phyloP scores from a whole-genome alignment of 1,140 invertebrate species.

The Cryptotermes secundus region DNA sequence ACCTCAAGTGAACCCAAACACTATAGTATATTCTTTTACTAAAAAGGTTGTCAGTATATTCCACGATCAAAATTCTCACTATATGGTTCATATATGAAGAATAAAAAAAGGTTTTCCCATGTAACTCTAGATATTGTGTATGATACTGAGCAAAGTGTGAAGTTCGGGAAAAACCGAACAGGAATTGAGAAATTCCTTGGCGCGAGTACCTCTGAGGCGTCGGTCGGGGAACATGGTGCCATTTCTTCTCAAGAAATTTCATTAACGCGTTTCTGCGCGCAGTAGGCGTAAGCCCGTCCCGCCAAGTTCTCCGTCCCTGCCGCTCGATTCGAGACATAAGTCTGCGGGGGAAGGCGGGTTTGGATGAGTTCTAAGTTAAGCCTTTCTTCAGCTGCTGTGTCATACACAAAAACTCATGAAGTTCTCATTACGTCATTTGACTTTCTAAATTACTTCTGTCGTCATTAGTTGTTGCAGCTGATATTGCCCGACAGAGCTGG shows the following conservation, averaged over 20 bases:
- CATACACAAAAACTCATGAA: background rate
- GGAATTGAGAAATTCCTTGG: background rate
- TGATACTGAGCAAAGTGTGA: background rate
- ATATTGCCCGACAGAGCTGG: too few relatives aligned
- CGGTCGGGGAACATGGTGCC: slow-evolving; percentile 17
- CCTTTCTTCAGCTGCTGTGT: background rate
- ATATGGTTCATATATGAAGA: too few relatives aligned
- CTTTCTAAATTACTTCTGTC: too few relatives aligned
- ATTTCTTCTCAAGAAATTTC: slow-evolving; percentile 31
- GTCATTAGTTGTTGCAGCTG: too few relatives aligned
- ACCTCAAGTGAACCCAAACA: too few relatives aligned
- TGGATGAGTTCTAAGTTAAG: background rate
- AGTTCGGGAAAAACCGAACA: background rate
- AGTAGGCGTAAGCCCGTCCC: background rate
- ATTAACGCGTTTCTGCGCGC: slow-evolving; percentile 22
- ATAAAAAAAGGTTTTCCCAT: too few relatives aligned
- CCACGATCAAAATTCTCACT: too few relatives aligned
- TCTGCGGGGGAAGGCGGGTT: too few relatives aligned
- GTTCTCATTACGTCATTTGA: background rate
- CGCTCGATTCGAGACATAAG: background rate
- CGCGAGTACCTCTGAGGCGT: background rate
- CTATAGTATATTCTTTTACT: too few relatives aligned
- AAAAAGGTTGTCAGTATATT: too few relatives aligned
- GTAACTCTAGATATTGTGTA: too few relatives aligned
- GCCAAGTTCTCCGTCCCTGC: background rate